Evolutionary conservation across 2,797 vertebrate species (phyloP).

Genomic region (Scolopax bukidnonensis): DNA sequence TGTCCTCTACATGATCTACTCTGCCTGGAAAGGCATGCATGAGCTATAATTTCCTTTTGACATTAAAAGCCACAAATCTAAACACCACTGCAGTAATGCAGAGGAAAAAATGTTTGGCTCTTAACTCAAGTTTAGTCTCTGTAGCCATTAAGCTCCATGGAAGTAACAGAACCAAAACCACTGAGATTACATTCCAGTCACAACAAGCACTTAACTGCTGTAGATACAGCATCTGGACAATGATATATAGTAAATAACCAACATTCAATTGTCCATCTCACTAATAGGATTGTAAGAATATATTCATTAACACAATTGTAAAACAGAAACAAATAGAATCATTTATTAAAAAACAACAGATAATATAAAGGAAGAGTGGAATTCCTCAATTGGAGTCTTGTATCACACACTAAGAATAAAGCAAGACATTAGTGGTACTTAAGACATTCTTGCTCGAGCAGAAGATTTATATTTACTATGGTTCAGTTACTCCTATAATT

Average conservation of each 20-base stretch:
- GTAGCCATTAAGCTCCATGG: neutral
- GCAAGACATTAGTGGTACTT: neutral
- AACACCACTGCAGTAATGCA: slow-evolving; percentile 2
- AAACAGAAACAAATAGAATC: neutral
- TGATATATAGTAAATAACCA: neutral
- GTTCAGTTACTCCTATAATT: slow-evolving; percentile 11
- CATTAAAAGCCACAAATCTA: slow-evolving; percentile 62
- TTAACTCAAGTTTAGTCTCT: slow-evolving; percentile 32
- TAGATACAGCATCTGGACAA: neutral
- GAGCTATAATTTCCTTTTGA: slow-evolving; percentile 42
- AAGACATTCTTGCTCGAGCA: neutral
- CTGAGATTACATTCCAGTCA: slow-evolving; percentile 40
- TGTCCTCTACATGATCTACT: neutral
- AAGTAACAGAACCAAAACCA: neutral
- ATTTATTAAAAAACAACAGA: neutral
- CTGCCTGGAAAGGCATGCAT: slow-evolving; percentile 18
- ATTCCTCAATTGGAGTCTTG: neutral
- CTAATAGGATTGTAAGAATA: neutral
- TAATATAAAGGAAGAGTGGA: neutral
- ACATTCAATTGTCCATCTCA: neutral
- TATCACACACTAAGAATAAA: neutral
- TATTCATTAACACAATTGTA: neutral
- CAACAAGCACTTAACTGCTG: slow-evolving; percentile 28
- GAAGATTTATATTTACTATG: neutral
- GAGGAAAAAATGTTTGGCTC: slow-evolving; percentile 24